Base-by-base conservation (phyloP, 53 echinoderm and acorn worm species). In the Apostichopus leukothele region DNA sequence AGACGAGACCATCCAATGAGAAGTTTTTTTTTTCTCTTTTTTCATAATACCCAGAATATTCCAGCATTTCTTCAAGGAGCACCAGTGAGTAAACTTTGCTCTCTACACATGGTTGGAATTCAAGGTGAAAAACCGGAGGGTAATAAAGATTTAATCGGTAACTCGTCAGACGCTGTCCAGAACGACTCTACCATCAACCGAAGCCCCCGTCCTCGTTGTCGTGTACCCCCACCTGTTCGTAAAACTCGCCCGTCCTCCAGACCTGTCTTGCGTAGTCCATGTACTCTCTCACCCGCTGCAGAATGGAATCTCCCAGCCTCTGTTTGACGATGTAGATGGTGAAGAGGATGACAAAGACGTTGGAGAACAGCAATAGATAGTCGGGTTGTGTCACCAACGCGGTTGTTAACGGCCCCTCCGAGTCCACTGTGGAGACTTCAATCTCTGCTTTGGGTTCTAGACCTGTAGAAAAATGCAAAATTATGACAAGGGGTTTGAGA, bases 341-440 rank as follows among this genome's bases (percentile, higher is more conserved):
- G 50, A 92, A 92, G 13, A 74, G 13, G 10, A 89, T 16, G n/a
- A 97, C 83, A 51, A 97, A 92, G 22, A 86, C 51, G 66, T 92
- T 92, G 60, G 97, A 97, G 76, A 97, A 92, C 95, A 95, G 95
- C 7, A 97, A 91, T 55, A 93, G 88, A 78, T 94, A 95, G 91
- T 97, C 95, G 1, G 95, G 91, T 54, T 92, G 93, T n/a, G 88
- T 89, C 10, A 92, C 90, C 22, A 91, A 86, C 5, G 80, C 78
- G 60, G 90, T 91, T 6, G 95, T 89, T 8, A 97, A 61, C 7
- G 97, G 97, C 63, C 97, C 97, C 11, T 91, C 79, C 21, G 60
- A 68, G 86, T 97, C 97, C n/a, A 22, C 83, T 10, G 76, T 78
- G 10, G 90, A 89, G 12, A 97, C 97, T 26, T 83, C 71, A 21